Percentiles rank a stretch among this genome's conserved stretches.
Conservation (phyloP, 2,113 vertebrate genomes). For the Coreoperca whiteheadi region DNA sequence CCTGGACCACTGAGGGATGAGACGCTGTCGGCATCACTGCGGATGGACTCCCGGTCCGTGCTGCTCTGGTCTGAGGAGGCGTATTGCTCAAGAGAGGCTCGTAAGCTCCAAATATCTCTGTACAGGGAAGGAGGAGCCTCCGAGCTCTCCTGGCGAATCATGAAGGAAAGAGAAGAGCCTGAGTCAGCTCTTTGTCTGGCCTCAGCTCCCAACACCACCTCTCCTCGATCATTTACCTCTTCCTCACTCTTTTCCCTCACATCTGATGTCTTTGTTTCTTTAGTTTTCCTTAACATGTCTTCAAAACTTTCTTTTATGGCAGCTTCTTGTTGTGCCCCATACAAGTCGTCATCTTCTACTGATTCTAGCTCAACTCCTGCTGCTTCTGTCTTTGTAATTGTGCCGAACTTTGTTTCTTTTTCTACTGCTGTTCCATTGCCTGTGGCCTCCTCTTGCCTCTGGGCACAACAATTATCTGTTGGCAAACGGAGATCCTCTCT, state of each 20-base stretch:
- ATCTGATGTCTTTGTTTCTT: slow-evolving; percentile 21
- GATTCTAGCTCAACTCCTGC: neutral
- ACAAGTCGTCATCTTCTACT: slow-evolving; percentile 60
- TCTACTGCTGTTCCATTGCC: slow-evolving; percentile 38
- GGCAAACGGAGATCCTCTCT: slow-evolving; percentile 25
- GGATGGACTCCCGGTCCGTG: slow-evolving; percentile 92
- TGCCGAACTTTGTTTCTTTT: slow-evolving; percentile 15
- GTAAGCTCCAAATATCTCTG: slow-evolving; percentile 96
- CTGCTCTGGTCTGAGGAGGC: slow-evolving; percentile 93
- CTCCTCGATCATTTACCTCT: slow-evolving; percentile 66
- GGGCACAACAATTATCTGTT: neutral
- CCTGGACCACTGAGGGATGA: slow-evolving; percentile 84
- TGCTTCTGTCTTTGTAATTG: slow-evolving; percentile 3
- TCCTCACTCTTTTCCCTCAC: slow-evolving; percentile 48
- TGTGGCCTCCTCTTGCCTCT: slow-evolving; percentile 32
- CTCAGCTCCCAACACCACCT: slow-evolving; percentile 60
- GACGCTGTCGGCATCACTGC: slow-evolving; percentile 91
- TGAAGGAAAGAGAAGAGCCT: slow-evolving; percentile 57
- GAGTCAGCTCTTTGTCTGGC: slow-evolving; percentile 60
- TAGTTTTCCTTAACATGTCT: slow-evolving; percentile 29
- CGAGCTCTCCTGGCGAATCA: slow-evolving; percentile 72
- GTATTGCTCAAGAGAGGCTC: slow-evolving; percentile 93
- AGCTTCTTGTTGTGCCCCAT: slow-evolving; percentile 42
- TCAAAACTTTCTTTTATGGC: slow-evolving; percentile 39
- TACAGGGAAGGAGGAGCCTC: slow-evolving; percentile 86